Percentiles rank a stretch among this genome's conserved stretches.
These are phyloP conservation scores for Abrostola tripartita DNA, from an alignment of 2,888 invertebrate species.

Conservation along the genomic window DNA sequence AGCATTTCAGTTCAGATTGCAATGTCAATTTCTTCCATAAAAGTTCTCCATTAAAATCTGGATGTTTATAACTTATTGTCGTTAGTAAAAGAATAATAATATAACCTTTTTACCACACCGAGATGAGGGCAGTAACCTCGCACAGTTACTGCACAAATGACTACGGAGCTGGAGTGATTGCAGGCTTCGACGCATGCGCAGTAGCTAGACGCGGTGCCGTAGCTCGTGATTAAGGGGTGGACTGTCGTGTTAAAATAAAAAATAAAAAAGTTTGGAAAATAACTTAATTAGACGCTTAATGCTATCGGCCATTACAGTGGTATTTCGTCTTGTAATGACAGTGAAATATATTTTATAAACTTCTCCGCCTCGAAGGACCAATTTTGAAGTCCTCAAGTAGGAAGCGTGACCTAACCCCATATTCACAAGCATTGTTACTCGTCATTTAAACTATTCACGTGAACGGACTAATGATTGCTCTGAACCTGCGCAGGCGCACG, in stretches of 20 bases:
- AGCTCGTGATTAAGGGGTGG: slow-evolving; percentile 34
- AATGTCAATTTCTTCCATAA: too few relatives aligned
- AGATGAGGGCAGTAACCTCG: slow-evolving; percentile 42
- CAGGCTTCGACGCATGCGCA: slow-evolving; percentile 40
- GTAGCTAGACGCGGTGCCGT: slow-evolving; percentile 35
- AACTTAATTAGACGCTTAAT: not conserved
- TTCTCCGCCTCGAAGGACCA: slow-evolving; percentile 9
- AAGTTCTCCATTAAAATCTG: too few relatives aligned
- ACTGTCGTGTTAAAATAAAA: slow-evolving; percentile 12
- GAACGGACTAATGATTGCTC: slow-evolving; percentile 51
- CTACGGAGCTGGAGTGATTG: slow-evolving; percentile 43
- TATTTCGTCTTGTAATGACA: too few relatives aligned
- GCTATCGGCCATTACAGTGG: too few relatives aligned
- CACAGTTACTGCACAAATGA: slow-evolving; percentile 35
- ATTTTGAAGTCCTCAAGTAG: slow-evolving; percentile 3
- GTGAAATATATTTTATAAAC: not conserved
- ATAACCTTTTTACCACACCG: slow-evolving; percentile 15
- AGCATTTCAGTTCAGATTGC: too few relatives aligned
- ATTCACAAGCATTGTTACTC: slow-evolving; percentile 25
- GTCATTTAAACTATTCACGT: slow-evolving; percentile 44
- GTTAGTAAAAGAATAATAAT: slow-evolving; percentile 11
- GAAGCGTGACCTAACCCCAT: slow-evolving; percentile 33
- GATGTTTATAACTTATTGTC: too few relatives aligned
- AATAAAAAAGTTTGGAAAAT: not conserved
- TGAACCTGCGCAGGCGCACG: slow-evolving; percentile 43